A percentile compares a stretch with the other conserved stretches of the same genome.
Evolutionary conservation across 2,797 vertebrate genomes (phyloP).

Genomic region (Vireo griseus): DNA sequence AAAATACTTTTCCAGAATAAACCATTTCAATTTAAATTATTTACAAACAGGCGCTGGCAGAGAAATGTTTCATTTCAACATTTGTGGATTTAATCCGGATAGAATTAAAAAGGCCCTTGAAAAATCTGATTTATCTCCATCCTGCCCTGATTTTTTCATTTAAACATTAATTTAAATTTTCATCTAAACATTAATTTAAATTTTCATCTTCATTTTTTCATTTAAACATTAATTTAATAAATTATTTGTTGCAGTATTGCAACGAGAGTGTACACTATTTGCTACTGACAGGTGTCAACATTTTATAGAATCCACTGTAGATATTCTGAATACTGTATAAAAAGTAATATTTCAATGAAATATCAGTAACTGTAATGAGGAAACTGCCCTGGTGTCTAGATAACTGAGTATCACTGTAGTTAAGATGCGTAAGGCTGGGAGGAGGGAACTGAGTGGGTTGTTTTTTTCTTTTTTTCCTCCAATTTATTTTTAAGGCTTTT

Average conservation of each 20-base stretch:
- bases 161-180: not conserved
- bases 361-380: not conserved
- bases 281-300: not conserved
- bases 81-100: not conserved
- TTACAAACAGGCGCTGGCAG: not conserved
- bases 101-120: not conserved
- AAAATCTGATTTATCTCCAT: not conserved
- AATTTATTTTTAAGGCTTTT: not conserved
- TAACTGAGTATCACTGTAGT: not conserved
- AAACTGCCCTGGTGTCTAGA: not conserved
- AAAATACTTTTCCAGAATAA: not conserved
- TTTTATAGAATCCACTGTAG: not conserved
- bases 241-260: not conserved
- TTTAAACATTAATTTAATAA: not conserved
- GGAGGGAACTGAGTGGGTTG: not conserved
- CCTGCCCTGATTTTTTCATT: not conserved
- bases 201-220: too few relatives aligned
- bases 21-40: not conserved
- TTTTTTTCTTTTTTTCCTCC: rapidly evolving
- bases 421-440: not conserved
- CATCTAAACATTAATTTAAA: not conserved
- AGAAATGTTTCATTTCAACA: not conserved
- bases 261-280: not conserved
- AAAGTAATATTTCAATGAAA: not conserved
- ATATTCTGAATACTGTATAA: not conserved